Evolutionary conservation across 2,113 vertebrate genomes (phyloP).

Genomic region (Felis chaus): DNA sequence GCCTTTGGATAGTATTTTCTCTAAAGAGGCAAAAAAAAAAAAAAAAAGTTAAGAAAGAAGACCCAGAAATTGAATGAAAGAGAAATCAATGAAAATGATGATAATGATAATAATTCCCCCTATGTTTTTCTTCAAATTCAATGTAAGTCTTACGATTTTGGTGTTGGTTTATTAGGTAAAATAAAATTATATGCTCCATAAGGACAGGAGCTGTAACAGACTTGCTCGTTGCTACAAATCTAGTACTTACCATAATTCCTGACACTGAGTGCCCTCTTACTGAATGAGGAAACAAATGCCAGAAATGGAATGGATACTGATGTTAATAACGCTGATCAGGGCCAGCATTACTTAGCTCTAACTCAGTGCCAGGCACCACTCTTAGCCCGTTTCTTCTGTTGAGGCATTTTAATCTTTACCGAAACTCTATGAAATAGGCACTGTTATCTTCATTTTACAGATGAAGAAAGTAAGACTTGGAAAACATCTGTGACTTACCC

Average conservation of each 20-base stretch:
- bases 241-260: background rate
- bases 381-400: background rate
- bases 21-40: background rate
- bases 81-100: background rate
- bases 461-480: background rate
- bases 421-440: background rate
- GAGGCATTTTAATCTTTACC: conserved; percentile 1
- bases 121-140: background rate
- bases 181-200: background rate
- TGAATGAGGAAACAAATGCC: background rate
- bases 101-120: background rate
- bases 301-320: background rate
- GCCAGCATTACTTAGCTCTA: background rate
- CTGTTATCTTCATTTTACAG: conserved; percentile 32
- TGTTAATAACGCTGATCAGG: background rate
- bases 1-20: background rate
- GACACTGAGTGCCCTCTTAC: background rate
- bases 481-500: background rate
- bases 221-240: background rate
- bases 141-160: background rate
- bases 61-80: conserved; percentile 5
- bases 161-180: background rate
- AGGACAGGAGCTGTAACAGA: background rate
- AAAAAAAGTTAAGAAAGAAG: background rate
- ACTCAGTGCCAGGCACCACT: background rate